These are phyloP conservation scores for Aulostomus chinensis DNA, from an alignment of 2,797 vertebrate genomes.

Conservation along the genomic window DNA sequence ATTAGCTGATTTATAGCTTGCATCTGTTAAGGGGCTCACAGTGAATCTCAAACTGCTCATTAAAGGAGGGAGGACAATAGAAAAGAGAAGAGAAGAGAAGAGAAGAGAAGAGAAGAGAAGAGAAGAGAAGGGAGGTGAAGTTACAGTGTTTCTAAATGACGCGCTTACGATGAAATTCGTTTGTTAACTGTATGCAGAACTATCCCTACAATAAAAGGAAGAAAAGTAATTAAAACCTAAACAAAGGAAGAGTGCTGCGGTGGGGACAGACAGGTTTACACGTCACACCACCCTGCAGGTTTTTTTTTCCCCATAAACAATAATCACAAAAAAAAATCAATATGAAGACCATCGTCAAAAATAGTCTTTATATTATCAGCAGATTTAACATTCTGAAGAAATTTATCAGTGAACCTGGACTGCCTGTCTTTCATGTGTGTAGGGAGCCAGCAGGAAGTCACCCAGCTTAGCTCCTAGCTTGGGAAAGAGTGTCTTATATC, in stretches of 20 bases:
- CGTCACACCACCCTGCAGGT: neutral
- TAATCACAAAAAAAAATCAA: neutral
- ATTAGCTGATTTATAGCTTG: conserved; percentile 66
- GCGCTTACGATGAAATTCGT: neutral
- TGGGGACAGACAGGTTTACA: neutral
- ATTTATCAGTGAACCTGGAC: too few relatives aligned
- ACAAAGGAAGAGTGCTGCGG: neutral
- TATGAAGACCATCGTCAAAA: too few relatives aligned
- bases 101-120: neutral
- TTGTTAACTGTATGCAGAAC: conserved; percentile 2
- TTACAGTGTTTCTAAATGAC: neutral
- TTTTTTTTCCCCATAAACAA: neutral
- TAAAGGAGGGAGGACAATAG: conserved; percentile 10
- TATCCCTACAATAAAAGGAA: neutral
- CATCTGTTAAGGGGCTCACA: conserved; percentile 49
- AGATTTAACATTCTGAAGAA: too few relatives aligned
- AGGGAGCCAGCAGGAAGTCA: neutral
- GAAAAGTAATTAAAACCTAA: neutral
- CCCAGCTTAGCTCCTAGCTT: neutral
- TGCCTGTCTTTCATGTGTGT: neutral
- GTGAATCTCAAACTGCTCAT: conserved; percentile 39
- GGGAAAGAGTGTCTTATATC: too few relatives aligned
- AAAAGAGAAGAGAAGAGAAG: neutral
- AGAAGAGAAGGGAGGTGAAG: neutral
- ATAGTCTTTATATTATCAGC: too few relatives aligned